These are phyloP conservation scores for Microctonus aethiopoides DNA, from an alignment of 2,888 invertebrate genomes.

Conservation along the genomic window DNA sequence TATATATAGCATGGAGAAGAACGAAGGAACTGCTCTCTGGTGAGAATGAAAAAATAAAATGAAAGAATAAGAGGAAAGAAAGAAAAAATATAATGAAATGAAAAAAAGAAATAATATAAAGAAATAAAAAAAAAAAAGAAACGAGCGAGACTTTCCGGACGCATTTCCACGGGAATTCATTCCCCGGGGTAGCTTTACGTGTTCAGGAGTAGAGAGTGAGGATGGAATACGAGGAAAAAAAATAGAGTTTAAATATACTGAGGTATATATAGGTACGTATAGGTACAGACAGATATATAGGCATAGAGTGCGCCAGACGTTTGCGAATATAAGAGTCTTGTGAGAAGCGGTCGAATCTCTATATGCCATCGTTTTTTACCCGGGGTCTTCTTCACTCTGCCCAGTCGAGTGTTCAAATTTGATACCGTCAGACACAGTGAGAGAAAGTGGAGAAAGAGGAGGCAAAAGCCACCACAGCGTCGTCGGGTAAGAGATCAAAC, in stretches of 20 bases:
- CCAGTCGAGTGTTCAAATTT: slow-evolving; percentile 43
- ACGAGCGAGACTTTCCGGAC: background rate
- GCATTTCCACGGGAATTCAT: slow-evolving; percentile 15
- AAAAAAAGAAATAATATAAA: background rate
- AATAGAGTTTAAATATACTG: background rate
- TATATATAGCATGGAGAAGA: slow-evolving; percentile 27
- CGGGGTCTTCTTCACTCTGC: background rate
- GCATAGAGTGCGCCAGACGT: slow-evolving; percentile 14
- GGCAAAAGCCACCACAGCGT: slow-evolving; percentile 37
- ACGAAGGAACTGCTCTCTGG: background rate
- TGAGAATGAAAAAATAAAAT: background rate
- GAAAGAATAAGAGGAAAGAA: background rate
- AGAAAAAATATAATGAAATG: no score
- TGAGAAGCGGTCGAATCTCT: background rate
- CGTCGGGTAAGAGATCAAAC: slow-evolving; percentile 40
- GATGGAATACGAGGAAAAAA: background rate
- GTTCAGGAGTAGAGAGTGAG: no score
- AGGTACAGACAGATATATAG: background rate
- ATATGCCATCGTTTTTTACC: slow-evolving; percentile 1
- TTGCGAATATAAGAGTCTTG: slow-evolving; percentile 24
- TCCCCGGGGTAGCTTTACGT: background rate
- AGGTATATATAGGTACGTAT: background rate
- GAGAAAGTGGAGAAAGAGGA: slow-evolving; percentile 22
- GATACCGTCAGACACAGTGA: slow-evolving; percentile 39
- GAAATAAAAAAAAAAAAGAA: slow-evolving; percentile 20